Conservation (phyloP, 2,113 vertebrate genomes). For the Oncorhynchus gorbuscha region DNA sequence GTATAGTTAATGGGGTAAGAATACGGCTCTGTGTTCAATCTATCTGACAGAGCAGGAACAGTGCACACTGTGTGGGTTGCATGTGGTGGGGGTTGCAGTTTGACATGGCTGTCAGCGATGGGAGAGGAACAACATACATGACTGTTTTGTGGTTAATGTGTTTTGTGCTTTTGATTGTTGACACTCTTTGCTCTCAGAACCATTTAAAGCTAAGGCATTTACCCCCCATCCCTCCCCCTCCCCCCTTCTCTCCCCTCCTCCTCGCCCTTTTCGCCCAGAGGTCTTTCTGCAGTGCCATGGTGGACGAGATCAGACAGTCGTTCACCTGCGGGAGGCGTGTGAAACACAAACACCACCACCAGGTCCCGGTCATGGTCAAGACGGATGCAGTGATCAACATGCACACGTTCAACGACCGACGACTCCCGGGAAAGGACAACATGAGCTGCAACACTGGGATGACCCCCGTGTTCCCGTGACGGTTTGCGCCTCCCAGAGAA, state of each 20-base stretch:
- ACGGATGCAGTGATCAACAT: slow-evolving; percentile 97
- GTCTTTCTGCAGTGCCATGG: slow-evolving; percentile 96
- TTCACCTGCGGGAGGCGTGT: slow-evolving; percentile 95
- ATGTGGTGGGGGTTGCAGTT: slow-evolving; percentile 5
- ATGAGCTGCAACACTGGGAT: slow-evolving; percentile 89
- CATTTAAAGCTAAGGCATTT: slow-evolving; percentile 73
- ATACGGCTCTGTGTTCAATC: neutral
- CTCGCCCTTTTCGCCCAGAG: slow-evolving; percentile 82
- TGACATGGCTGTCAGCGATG: slow-evolving; percentile 45
- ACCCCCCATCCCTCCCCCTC: slow-evolving; percentile 49
- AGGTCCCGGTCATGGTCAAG: slow-evolving; percentile 85
- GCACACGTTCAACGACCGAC: slow-evolving; percentile 97
- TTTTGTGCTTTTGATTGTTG: slow-evolving; percentile 40
- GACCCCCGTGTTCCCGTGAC: slow-evolving; percentile 92
- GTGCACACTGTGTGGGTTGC: slow-evolving; percentile 26
- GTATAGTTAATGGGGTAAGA: slow-evolving; percentile 7
- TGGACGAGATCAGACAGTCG: slow-evolving; percentile 94
- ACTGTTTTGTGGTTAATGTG: slow-evolving; percentile 22
- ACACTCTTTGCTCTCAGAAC: slow-evolving; percentile 54
- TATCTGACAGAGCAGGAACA: slow-evolving; percentile 38
- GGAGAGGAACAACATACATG: neutral
- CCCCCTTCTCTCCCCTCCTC: slow-evolving; percentile 38
- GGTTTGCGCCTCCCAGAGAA: slow-evolving; percentile 60
- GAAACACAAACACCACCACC: slow-evolving; percentile 89
- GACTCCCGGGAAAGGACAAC: slow-evolving; percentile 96